Evolutionary conservation across 2,113 vertebrate genomes (phyloP), one percentile per base, ranked within the genome.

Genomic region (Glaucomys volans): DNA sequence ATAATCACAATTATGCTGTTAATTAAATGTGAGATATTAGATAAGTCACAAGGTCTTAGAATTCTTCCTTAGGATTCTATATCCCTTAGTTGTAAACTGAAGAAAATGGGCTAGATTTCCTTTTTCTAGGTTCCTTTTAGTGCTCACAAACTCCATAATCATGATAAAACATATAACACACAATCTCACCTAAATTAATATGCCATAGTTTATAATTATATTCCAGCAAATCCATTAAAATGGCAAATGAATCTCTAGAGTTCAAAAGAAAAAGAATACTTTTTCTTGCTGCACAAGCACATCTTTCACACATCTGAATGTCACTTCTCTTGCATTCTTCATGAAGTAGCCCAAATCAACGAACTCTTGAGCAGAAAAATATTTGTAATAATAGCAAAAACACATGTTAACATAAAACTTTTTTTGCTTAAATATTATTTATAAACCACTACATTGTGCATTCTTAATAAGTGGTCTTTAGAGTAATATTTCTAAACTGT

Each of bases 401-500:
- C 9, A 54, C 14, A 35, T 74, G 37, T 82, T 94, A 54, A 82
- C 32, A 82, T 62, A 74, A 79, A 96, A 28, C 0, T 32, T 69
- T 85, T 32, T 74, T 35, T 85, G 16, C 57, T 67, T n/a, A 95
- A 90, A 54, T 62, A 54, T 66, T 18, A 82, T 89, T 93, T 93
- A n/a, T 82, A 24, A 88, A 69, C 30, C 24, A 47, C 30, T 26
- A 75, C 69, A 30, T 16, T 77, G 26, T 82, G 18, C 9, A 69
- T 64, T 35, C 40, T 89, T 91, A 62, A 89, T 66, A 93, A 64
- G 2, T 80, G 6, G 1, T 72, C 85, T 81, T 81, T 54, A 54
- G 40, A 81, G 20, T 87, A 87, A 81, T 69, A 91, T 52, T 91
- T 87, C 81, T 42, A 79, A 28, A 32, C 47, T n/a, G 28, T 69